Evolutionary conservation across 2,888 invertebrate species (phyloP), one percentile per base, ranked within the genome.

Genomic region (Entomobrya multifasciata): DNA sequence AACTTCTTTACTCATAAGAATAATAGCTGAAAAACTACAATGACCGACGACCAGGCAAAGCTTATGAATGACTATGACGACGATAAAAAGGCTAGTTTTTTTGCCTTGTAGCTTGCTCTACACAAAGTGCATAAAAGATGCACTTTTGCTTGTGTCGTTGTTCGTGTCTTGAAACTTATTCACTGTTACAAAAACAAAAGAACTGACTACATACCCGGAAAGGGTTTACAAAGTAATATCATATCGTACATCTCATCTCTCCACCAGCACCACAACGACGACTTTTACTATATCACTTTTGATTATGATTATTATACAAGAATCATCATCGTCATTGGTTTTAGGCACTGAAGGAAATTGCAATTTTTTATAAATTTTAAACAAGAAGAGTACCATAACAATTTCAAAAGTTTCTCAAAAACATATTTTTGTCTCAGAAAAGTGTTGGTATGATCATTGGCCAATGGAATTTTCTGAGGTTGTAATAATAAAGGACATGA

Each of bases 91-190:
- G n/a, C n/a, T n/a, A n/a, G n/a, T n/a, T n/a, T n/a, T n/a, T n/a
- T n/a, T n/a, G n/a, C n/a, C n/a, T n/a, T n/a, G n/a, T n/a, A n/a
- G n/a, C n/a, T n/a, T n/a, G n/a, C n/a, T n/a, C n/a, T 47, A 8
- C 17, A 36, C 25, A 74, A 74, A 74, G 44, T 82, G 82, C 82
- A 82, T 74, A 20, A 47, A n/a, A 47, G 20, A 60, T 80, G 80
- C 80, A 80, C 41, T 70, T 70, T 55, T 62, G 62, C 17, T 17
- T 25, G 41, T 30, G 4, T n/a, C n/a, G n/a, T n/a, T n/a, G n/a
- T n/a, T n/a, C n/a, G n/a, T n/a, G n/a, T n/a, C n/a, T n/a, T n/a
- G n/a, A n/a, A n/a, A n/a, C n/a, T 67, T 25, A 41, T 47, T 22
- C 20, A 20, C 47, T 47, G 47, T n/a, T n/a, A n/a, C n/a, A n/a